Percentiles rank a stretch among this genome's conserved stretches.
Conservation (phyloP, 2,113 vertebrate genomes). For the Hydrochoerus hydrochaeris region DNA sequence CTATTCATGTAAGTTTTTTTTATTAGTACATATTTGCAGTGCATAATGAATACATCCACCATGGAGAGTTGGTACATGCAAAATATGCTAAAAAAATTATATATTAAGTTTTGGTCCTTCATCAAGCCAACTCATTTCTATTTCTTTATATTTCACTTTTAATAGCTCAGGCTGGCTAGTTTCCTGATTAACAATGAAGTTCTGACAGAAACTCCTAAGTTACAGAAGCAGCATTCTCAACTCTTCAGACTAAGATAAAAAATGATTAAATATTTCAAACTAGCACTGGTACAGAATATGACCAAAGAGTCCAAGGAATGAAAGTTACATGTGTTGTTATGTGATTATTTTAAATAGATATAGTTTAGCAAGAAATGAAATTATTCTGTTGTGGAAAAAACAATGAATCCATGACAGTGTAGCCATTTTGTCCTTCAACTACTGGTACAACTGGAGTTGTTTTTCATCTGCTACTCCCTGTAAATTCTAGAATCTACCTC, state of each 20-base stretch:
- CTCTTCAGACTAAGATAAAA: background rate
- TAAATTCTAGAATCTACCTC: background rate
- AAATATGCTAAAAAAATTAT: background rate
- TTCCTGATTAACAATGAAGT: background rate
- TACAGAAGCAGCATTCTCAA: background rate
- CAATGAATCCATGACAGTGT: background rate
- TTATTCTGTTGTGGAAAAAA: background rate
- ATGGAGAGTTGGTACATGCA: background rate
- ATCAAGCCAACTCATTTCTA: background rate
- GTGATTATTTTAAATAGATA: conserved; percentile 1
- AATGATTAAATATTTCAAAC: conserved; percentile 5
- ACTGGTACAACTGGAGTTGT: background rate
- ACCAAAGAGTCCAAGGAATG: background rate
- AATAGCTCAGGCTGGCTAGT: background rate
- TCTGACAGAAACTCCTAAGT: conserved; percentile 10
- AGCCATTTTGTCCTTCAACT: conserved; percentile 32
- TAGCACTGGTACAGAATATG: background rate
- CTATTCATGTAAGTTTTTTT: background rate
- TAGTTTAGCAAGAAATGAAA: background rate
- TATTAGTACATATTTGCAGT: background rate
- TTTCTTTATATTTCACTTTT: background rate
- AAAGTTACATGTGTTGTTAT: conserved; percentile 13
- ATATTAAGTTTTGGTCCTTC: background rate
- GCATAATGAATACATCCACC: background rate
- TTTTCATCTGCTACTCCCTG: background rate